phyloP scores from a whole-genome alignment of 2,888 invertebrate species.

The Drosophila flavopinicola region DNA sequence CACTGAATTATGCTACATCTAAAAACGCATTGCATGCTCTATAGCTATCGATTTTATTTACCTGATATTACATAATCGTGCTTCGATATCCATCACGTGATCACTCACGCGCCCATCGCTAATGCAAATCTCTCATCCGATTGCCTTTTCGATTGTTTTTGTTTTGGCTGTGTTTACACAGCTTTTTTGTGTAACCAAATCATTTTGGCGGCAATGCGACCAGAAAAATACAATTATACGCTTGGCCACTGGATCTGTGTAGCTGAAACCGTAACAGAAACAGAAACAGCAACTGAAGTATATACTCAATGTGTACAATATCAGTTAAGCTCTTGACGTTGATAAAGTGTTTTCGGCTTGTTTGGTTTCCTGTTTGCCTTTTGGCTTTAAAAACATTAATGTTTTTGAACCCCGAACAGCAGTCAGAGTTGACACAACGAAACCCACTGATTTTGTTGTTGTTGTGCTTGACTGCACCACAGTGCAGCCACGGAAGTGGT shows the following conservation, averaged over 20 bases:
- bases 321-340: conserved; percentile 67
- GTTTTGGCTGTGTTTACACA: conserved; percentile 36
- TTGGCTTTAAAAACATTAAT: conserved; percentile 57
- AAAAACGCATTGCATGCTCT: too few species aligned
- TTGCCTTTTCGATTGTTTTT: conserved; percentile 15
- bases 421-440: conserved; percentile 37
- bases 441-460: conserved; percentile 9
- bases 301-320: conserved; percentile 38
- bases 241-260: conserved; percentile 48
- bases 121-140: conserved; percentile 21
- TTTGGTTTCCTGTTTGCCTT: conserved; percentile 56
- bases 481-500: conserved; percentile 37
- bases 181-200: conserved; percentile 54
- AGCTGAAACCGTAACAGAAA: conserved; percentile 7
- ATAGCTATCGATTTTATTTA: not conserved
- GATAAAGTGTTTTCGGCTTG: conserved; percentile 58
- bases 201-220: conserved; percentile 31
- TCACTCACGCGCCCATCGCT: conserved; percentile 30
- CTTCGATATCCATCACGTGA: not conserved
- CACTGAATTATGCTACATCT: too few species aligned
- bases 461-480: conserved; percentile 49
- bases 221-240: conserved; percentile 51
- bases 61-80: not conserved
- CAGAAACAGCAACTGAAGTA: conserved; percentile 24
- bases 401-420: conserved; percentile 32